Conservation (phyloP, 1,140 invertebrate genomes). For the Bombus picipes region DNA sequence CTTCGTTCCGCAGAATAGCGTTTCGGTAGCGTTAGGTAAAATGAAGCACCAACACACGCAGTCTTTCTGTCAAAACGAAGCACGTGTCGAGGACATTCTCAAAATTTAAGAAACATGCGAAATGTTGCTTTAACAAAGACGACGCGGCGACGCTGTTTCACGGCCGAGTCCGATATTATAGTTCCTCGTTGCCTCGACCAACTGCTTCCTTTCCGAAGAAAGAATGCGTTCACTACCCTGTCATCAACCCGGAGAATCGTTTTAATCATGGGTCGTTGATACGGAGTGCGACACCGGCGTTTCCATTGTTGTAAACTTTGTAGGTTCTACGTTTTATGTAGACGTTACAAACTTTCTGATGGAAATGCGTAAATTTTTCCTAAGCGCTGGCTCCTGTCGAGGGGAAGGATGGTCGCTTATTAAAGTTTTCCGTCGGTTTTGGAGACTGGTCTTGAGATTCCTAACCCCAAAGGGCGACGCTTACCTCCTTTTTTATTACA, state of each 20-base stretch:
- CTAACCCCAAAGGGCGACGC: conserved; percentile 22
- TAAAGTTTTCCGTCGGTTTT: conserved; percentile 24
- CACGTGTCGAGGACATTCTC: conserved; percentile 21
- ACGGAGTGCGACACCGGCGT: conserved; percentile 31
- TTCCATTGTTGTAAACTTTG: conserved; percentile 64
- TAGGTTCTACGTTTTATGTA: conserved; percentile 71
- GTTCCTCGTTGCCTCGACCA: conserved; percentile 32
- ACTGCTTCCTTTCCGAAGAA: conserved; percentile 2
- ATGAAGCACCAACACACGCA: conserved; percentile 3
- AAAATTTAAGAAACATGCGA: conserved; percentile 6
- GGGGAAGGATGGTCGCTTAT: conserved; percentile 30
- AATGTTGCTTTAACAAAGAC: background rate
- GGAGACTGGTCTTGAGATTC: conserved; percentile 47
- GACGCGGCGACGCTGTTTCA: conserved; percentile 28
- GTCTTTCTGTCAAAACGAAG: conserved; percentile 48
- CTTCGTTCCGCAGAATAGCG: conserved; percentile 28
- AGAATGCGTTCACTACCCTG: conserved; percentile 2
- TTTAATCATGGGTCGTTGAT: conserved; percentile 30
- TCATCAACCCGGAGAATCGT: background rate
- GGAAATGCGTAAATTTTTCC: conserved; percentile 39
- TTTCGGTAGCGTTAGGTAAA: conserved; percentile 19
- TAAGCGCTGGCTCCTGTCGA: background rate
- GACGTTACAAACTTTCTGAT: conserved; percentile 65
- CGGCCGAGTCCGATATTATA: conserved; percentile 35
- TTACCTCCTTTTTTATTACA: conserved; percentile 54